Percentiles rank a stretch among this genome's conserved stretches.
phyloP scores from a whole-genome alignment of 37 sponge, comb jelly and placozoan genomes.

The Oopsacas minuta region DNA sequence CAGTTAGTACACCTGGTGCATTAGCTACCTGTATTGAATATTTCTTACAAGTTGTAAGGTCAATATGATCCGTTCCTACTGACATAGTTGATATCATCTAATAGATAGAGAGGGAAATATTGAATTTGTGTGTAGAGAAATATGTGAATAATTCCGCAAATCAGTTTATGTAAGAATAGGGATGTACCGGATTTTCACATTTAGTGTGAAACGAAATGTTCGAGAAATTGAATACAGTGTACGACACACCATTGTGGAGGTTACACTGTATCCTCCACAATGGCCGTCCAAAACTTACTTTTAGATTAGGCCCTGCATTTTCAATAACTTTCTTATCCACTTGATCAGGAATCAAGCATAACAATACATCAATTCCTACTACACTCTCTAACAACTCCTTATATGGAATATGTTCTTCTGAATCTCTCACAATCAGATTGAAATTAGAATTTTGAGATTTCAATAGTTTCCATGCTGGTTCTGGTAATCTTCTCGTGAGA shows the following conservation, averaged over 20 bases:
- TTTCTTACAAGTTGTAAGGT: conserved; percentile 21
- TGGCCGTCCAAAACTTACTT: too few species aligned
- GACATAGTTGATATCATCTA: conserved; percentile 28
- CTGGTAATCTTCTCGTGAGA: background rate
- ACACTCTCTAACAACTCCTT: conserved; percentile 22
- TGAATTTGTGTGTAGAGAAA: too few species aligned
- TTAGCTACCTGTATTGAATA: background rate
- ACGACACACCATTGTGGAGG: too few species aligned
- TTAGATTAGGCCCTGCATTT: conserved; percentile 14
- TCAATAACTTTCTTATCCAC: conserved; percentile 19
- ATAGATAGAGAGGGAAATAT: too few species aligned
- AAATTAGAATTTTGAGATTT: background rate
- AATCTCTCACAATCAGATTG: background rate
- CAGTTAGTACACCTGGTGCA: conserved; percentile 23
- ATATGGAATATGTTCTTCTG: background rate
- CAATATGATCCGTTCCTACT: conserved; percentile 22
- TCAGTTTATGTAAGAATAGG: too few species aligned
- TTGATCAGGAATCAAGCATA: conserved; percentile 18
- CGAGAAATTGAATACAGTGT: too few species aligned
- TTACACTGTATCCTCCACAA: too few species aligned
- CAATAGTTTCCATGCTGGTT: background rate
- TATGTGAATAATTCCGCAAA: too few species aligned
- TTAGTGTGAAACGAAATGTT: too few species aligned
- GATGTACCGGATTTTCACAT: too few species aligned
- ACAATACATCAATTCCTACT: conserved; percentile 4